Base-by-base conservation (phyloP, 2,888 invertebrate species). In the Torymus tubicola region DNA sequence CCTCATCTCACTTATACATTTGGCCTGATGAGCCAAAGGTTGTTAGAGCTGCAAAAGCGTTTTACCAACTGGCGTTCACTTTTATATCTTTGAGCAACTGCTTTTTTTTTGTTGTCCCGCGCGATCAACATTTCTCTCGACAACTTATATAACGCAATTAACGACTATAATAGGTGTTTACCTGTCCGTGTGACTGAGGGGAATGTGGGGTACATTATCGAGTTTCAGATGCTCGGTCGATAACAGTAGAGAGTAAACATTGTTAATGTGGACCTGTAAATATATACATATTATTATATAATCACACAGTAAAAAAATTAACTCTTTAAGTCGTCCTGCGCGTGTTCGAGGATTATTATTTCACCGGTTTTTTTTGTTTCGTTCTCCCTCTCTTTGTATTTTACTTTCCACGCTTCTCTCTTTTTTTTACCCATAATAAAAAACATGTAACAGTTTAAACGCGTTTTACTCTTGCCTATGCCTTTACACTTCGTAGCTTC, bases 251-350 rank as follows among this genome's bases (percentile, higher is more conserved):
- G 31, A 31, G 31, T 31, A 31, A 31, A 31, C 31, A 31, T 31
- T 31, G 31, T 8, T 8, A 8, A 31, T 31, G 31, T 31, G 31
- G 31, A 31, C 31, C 31, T 31, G 31, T 31, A 24, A 2, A 31
- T 31, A 5, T 31, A n/a, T n/a, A n/a, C n/a, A n/a, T n/a, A n/a
- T n/a, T n/a, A n/a, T n/a, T n/a, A n/a, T n/a, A n/a, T 57, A 12
- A n/a, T 81, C 57, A 58, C 79, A 21, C 57, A 69, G 81, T 84
- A 84, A 80, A 85, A 85, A 85, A 85, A 85, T 85, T 84, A 85
- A 85, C 84, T 84, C 81, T 83, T 73, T 78, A 74, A 81, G 73
- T 71, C 79, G 81, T 78, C 81, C 74, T 71, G 70, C 70, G 16
- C 61, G 31, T 4, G 42, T 52, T 70, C 21, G 55, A 31, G 61